Evolutionary conservation across 1,140 invertebrate genomes (phyloP), one percentile per base, ranked within the genome.

Genomic region (Antheraea mylitta): DNA sequence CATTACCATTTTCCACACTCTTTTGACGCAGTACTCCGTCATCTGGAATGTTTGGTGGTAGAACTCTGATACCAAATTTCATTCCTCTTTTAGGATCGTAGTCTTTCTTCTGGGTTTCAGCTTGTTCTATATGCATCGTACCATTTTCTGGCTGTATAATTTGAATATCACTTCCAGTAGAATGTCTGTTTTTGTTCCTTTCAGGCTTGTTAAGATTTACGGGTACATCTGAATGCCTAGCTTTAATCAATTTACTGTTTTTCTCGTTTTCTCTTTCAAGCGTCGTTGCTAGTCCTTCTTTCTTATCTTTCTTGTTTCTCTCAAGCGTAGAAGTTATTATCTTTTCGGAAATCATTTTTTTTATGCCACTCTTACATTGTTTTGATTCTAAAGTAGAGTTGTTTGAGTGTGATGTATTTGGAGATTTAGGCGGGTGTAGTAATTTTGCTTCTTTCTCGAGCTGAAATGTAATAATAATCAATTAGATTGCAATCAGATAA

Each of bases 1-100:
- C 71, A 19, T 78, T 78, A 68, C 91, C 86, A 75, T 91, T 92
- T 78, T 94, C 93, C 10, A 92, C 85, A 64, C 80, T 92, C 66
- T 90, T 93, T 61, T 93, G 90, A 75, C 88, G 90, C 13, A 92
- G 68, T 1, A 91, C 86, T 58, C 89, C 89, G 72, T 93, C 91
- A 78, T 92, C 89, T 38, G 91, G 89, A n/a, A 93, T 85, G 64
- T 92, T 93, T 0, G 92, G 89, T 38, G 94, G 94, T 3, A 96
- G 79, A 2, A 96, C 95, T 74, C 94, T 93, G 66, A 96, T 95
- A 3, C 95, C 96, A 69, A 96, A 96, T 85, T 96, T 96, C 87
- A 94, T 91, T 18, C 89, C 93, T 75, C 90, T 86, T 77, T 93
- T 94, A 3, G 90, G 86, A 72, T 93, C 90, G 36, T 86, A 81